These are phyloP conservation scores for Hypsopygia costalis DNA, from an alignment of 2,888 invertebrate species.

Conservation along the genomic window DNA sequence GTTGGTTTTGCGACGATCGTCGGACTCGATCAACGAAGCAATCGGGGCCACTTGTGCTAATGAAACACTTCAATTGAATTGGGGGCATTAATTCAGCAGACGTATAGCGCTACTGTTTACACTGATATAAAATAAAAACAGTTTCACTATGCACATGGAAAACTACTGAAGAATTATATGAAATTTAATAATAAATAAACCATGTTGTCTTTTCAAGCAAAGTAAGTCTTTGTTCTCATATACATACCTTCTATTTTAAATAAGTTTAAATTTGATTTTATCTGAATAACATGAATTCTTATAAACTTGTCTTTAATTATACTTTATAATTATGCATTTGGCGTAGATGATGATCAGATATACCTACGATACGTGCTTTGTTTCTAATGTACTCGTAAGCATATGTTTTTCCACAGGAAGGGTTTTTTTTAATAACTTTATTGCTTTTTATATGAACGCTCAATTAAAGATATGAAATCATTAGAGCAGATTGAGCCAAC, in stretches of 20 bases:
- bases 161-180: constrained; percentile 15
- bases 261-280: not conserved
- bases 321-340: not conserved
- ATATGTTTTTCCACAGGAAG: constrained; percentile 8
- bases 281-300: not conserved
- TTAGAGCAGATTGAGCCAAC: constrained; percentile 28
- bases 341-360: constrained; percentile 7
- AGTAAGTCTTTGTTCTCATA: no score
- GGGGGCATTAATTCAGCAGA: constrained; percentile 74
- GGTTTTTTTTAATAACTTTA: constrained; percentile 9
- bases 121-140: constrained; percentile 44
- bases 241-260: no score
- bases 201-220: not conserved
- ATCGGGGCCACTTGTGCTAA: constrained; percentile 80
- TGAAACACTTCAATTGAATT: constrained; percentile 80
- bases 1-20: constrained; percentile 51
- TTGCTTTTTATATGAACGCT: constrained; percentile 7
- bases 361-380: not conserved
- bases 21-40: constrained; percentile 69
- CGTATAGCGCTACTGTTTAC: constrained; percentile 58
- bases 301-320: constrained; percentile 4
- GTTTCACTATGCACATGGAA: constrained; percentile 22
- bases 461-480: constrained; percentile 21
- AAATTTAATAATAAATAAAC: constrained; percentile 9
- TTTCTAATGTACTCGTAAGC: not conserved